Base-by-base conservation (phyloP, 2,888 invertebrate species). In the Tenthredo notha region DNA sequence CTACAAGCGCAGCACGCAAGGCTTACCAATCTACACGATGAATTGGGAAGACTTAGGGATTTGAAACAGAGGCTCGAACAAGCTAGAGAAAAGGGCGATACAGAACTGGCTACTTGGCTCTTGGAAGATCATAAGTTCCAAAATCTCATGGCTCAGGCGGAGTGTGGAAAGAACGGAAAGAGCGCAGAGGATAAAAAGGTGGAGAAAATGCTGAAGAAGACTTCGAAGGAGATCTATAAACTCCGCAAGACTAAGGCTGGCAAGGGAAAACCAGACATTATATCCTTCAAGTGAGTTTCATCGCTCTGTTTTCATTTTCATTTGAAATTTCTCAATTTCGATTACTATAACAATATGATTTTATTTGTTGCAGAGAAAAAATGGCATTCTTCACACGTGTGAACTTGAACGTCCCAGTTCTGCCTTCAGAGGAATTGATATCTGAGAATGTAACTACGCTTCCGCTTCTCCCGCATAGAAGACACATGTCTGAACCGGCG, bases 341-440 rank as follows among this genome's bases (percentile, higher is more conserved):
- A 50, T n/a, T 5, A n/a, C 74, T 84, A 29, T 80, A 43, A 47
- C 25, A 3, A 37, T 67, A 5, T 70, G 18, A 25, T 29, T 29
- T 54, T 54, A 33, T 37, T 15, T 3, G 12, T 67, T 83, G 47
- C 94, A 98, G 98, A 94, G 98, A 98, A 94, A 98, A 98, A 94
- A 98, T 99, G 97, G 98, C 98, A 67, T 99, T 98, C 94, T 98
- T 99, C 94, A 98, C 98, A 0, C 96, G 97, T 90, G 96, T 96
- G 87, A 97, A 97, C 90, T 94, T 96, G 50, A 96, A 95, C 86
- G 96, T 98, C 90, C 97, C 98, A 85, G 95, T 97, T 87, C 93
- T 97, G 87, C 97, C 97, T 1, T 95, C 95, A 25, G 97, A 97
- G 78, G 96, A 96, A 87, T 94, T 88, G 25, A 70, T 88, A 1